These are phyloP conservation scores for Apodemus agrarius DNA, from an alignment of 2,797 vertebrate species.

Conservation along the genomic window DNA sequence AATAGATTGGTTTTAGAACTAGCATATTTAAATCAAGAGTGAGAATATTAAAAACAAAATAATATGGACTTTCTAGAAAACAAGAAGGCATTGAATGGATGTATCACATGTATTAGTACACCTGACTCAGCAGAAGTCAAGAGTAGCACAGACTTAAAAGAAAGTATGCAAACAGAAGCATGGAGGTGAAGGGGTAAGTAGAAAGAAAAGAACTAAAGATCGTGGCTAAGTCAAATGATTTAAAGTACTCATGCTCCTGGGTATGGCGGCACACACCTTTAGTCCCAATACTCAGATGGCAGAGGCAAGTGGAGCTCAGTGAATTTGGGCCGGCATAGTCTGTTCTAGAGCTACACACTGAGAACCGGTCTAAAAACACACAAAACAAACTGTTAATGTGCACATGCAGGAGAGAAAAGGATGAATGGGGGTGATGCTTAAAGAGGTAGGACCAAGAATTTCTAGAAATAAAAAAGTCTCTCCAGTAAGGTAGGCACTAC, in stretches of 20 bases:
- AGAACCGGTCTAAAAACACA: not conserved
- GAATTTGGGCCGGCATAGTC: not conserved
- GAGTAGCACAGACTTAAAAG: not conserved
- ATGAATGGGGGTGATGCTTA: not conserved
- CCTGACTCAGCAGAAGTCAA: not conserved
- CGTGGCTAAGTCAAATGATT: not conserved
- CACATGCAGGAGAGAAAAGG: not conserved
- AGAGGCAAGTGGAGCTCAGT: not conserved
- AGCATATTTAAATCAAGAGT: not conserved
- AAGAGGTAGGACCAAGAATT: not conserved
- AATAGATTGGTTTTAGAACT: not conserved
- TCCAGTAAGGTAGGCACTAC: not conserved
- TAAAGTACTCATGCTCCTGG: not conserved
- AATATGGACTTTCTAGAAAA: not conserved
- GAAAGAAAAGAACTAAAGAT: not conserved
- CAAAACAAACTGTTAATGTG: not conserved
- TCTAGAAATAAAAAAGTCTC: not conserved
- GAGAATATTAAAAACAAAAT: conserved; percentile 1
- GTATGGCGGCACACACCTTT: not conserved
- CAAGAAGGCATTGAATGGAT: not conserved
- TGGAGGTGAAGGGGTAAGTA: not conserved
- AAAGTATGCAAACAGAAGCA: not conserved
- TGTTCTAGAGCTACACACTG: not conserved
- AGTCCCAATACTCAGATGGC: not conserved
- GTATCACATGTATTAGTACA: not conserved